Evolutionary conservation across 2,888 invertebrate genomes (phyloP), one percentile per base, ranked within the genome.

Genomic region (Cetonia aurata): DNA sequence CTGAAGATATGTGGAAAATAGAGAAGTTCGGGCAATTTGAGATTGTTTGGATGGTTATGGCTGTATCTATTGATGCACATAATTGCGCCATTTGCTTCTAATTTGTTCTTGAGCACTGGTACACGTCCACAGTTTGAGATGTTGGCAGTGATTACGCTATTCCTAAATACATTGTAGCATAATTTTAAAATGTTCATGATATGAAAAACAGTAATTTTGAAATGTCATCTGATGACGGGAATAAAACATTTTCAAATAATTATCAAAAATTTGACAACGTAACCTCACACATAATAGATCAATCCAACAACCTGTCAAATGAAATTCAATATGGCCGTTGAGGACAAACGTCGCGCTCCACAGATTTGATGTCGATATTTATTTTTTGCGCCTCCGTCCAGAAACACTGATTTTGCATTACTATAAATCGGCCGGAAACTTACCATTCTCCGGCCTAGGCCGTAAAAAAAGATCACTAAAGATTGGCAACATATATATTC

Each of bases 1-100:
- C 83, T 78, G 13, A 82, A 74, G 8, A 85, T 66, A 69, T 83
- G 82, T 0, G 85, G 85, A 37, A 84, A 79, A 75, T 84, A 85
- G 37, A 85, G 80, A 46, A 84, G 73, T 65, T 83, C 83, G 0
- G 84, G 84, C 2, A 82, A 81, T 77, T 80, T 81, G 0, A 80
- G 82, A 15, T 77, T 67, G 72, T 74, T 76, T 31, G 72, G 72
- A 25, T 74, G 70, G 25, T 50, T 55, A 10, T 62, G 66, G n/a
- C 13, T 19, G 37, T 66, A 17, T 42, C 59, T 17, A 31, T 41
- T 71, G 46, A 65, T 41, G 17, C 59, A 37, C 17, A 53, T 69
- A 65, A 59, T 71, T 0, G 59, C 48, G 15, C 41, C 42, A 37
- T 67, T 42, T 17, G 53, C 50, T 31, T 44, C 55, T 10, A 60